phyloP scores from a whole-genome alignment of 2,797 vertebrate species.

The Falco naumanni region DNA sequence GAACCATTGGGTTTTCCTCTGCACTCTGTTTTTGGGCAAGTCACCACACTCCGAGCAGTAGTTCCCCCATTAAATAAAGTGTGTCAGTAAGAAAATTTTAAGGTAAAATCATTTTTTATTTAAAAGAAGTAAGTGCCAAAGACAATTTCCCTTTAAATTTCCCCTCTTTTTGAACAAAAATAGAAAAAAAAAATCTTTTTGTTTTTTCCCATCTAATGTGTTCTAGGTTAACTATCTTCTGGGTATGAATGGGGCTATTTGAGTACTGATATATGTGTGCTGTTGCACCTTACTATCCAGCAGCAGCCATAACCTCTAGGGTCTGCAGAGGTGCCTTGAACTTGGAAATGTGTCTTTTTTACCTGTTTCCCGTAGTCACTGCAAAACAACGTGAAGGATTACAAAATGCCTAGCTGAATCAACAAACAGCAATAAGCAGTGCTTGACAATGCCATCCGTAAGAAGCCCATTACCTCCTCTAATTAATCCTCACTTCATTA shows the following conservation, averaged over 20 bases:
- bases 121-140: not conserved
- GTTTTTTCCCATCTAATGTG: not conserved
- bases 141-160: not conserved
- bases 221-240: not conserved
- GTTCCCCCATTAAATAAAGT: not conserved
- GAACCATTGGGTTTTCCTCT: not conserved
- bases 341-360: not conserved
- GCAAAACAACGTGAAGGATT: not conserved
- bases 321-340: not conserved
- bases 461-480: constrained; percentile 37
- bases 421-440: not conserved
- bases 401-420: not conserved
- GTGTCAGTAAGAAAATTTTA: not conserved
- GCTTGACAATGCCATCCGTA: not conserved
- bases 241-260: not conserved
- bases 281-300: not conserved
- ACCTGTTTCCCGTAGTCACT: not conserved
- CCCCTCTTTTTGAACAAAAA: not conserved
- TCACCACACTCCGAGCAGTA: not conserved
- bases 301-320: not conserved
- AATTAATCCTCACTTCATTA: constrained; percentile 53
- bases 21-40: not conserved
- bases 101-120: not conserved
- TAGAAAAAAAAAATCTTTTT: rapidly evolving
- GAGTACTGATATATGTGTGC: not conserved